These are phyloP conservation scores for Hypotaenidia philippensis DNA, from an alignment of 2,797 vertebrate species.

Conservation along the genomic window DNA sequence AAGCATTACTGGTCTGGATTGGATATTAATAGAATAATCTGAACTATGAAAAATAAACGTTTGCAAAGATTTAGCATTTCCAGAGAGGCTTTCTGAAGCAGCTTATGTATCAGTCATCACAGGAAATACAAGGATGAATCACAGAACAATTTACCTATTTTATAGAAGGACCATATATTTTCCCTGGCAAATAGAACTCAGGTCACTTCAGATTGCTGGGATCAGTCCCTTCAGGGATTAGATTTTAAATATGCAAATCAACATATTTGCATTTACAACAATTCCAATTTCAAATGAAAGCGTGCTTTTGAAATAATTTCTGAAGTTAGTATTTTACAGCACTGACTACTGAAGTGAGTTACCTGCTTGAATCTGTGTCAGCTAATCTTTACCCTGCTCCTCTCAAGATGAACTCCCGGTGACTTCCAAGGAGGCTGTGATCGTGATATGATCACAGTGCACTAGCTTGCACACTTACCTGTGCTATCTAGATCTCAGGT, in stretches of 20 bases:
- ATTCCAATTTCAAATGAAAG: not conserved
- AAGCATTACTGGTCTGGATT: not conserved
- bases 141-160: not conserved
- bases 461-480: not conserved
- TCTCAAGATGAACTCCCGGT: not conserved
- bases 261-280: not conserved
- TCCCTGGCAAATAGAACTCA: not conserved
- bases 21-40: not conserved
- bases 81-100: not conserved
- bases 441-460: not conserved
- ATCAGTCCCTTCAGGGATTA: not conserved
- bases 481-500: not conserved
- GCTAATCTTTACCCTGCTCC: not conserved
- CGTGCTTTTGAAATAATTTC: not conserved
- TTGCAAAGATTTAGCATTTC: not conserved
- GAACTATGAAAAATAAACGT: not conserved
- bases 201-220: not conserved
- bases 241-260: not conserved
- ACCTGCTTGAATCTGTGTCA: not conserved
- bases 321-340: not conserved
- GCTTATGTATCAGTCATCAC: not conserved
- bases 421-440: not conserved
- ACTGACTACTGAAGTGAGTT: not conserved
- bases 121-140: not conserved
- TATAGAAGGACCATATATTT: not conserved